Base-by-base conservation (phyloP, 92 coral and sea anemone species). In the Plumapathes pennacea region DNA sequence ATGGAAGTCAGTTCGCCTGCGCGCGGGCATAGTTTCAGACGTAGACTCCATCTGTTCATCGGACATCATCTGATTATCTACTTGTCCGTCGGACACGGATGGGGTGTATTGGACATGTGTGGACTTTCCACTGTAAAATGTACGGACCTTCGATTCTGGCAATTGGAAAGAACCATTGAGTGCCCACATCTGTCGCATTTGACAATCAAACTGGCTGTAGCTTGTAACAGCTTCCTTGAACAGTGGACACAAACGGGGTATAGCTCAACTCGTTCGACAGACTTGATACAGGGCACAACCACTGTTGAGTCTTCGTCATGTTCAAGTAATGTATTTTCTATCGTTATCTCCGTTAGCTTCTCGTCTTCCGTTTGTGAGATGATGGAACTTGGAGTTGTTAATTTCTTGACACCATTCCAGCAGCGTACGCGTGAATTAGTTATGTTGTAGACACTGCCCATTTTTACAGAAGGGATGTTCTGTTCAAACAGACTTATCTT, bases 331-430 rank as follows among this genome's bases (percentile, higher is more conserved):
- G 2, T 19, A 19, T 59, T n/a, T 38, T 43, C 12, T 12, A 59
- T 22, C 4, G 33, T 59, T 29, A 59, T 59, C 12, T 41, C 25
- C 48, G 19, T 15, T 9, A 59, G 67, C 21, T 10, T 31, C 14
- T 59, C 67, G 48, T 59, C 57, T 19, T 38, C 25, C 10, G 41
- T 28, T 23, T 50, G 12, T 17, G 59, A 19, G 8, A 59, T 41
- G 30, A 41, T 25, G 28, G 42, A 44, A 26, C 38, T 36, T 27
- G 54, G 44, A 28, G 43, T 63, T 15, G 71, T 63, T 15, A 48
- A 20, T 48, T 26, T 46, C 38, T 47, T 63, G 26, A 26, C 44
- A 15, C 46, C 60, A 63, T 56, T 56, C 71, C 71, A 63, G 20
- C n/a, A 15, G 44, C 61, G 47, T 27, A 63, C 71, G 31, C 54